phyloP scores from a whole-genome alignment of 2,888 invertebrate genomes.

The Catocala fraxini region DNA sequence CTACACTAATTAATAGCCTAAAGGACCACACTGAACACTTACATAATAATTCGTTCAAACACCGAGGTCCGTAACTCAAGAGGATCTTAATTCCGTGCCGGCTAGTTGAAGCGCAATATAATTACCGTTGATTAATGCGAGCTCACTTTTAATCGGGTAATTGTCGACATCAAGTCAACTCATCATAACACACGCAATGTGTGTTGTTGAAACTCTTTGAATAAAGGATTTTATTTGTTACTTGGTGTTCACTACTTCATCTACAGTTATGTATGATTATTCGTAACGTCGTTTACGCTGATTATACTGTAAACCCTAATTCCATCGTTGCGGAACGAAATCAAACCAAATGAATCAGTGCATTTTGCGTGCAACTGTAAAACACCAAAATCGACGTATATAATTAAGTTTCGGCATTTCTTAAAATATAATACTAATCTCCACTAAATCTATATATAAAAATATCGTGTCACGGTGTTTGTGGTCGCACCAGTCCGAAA shows the following conservation, averaged over 20 bases:
- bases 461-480: no score
- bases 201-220: slow-evolving; percentile 38
- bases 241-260: neutral
- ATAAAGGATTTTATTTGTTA: slow-evolving; percentile 37
- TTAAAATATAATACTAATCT: no score
- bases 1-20: neutral
- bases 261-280: no score
- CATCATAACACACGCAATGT: slow-evolving; percentile 32
- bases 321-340: no score
- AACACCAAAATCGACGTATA: no score
- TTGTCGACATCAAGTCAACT: slow-evolving; percentile 60
- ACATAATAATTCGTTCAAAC: slow-evolving; percentile 10
- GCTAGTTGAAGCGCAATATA: slow-evolving; percentile 68
- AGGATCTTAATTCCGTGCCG: slow-evolving; percentile 11
- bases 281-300: no score
- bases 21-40: slow-evolving; percentile 16
- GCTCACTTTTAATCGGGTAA: slow-evolving; percentile 77
- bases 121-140: slow-evolving; percentile 76
- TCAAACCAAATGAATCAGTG: no score
- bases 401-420: no score
- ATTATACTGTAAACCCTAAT: no score
- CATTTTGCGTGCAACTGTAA: no score
- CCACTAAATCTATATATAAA: no score
- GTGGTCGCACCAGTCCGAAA: no score
- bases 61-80: slow-evolving; percentile 2